Percentiles rank a stretch among this genome's conserved stretches.
These are phyloP conservation scores for Lamellibrachia luymesi DNA, from an alignment of 1,140 invertebrate genomes.

Conservation along the genomic window DNA sequence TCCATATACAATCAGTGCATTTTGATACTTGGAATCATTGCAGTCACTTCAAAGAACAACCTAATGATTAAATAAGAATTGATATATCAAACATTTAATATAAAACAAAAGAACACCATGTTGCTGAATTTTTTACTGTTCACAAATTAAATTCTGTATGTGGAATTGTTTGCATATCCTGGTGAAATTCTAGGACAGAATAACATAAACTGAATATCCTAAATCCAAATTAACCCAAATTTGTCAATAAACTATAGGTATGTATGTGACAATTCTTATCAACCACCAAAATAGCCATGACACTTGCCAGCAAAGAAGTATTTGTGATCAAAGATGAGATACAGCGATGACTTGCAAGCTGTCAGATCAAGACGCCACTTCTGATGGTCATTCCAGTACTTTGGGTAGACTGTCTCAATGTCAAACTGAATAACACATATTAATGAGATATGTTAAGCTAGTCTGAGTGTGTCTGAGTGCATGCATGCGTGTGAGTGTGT, in stretches of 20 bases:
- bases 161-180: neutral
- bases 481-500: too few relatives aligned
- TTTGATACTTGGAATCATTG: neutral
- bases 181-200: neutral
- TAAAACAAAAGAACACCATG: neutral
- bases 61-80: neutral
- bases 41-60: neutral
- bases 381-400: constrained; percentile 92
- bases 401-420: constrained; percentile 82
- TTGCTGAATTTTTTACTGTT: neutral
- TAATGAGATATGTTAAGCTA: neutral
- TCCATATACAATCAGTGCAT: neutral
- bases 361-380: constrained; percentile 87
- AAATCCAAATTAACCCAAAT: neutral
- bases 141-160: neutral
- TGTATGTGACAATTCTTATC: neutral
- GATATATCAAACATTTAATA: neutral
- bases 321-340: constrained; percentile 91
- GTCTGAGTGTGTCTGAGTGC: too few relatives aligned
- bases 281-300: constrained; percentile 22
- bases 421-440: constrained; percentile 65
- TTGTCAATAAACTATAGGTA: neutral
- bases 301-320: constrained; percentile 82
- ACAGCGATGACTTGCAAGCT: constrained; percentile 88
- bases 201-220: neutral